Percentiles rank a stretch among this genome's conserved stretches.
These are phyloP conservation scores for Acanthurus lineatus DNA, from an alignment of 2,797 vertebrate species.

Conservation along the genomic window DNA sequence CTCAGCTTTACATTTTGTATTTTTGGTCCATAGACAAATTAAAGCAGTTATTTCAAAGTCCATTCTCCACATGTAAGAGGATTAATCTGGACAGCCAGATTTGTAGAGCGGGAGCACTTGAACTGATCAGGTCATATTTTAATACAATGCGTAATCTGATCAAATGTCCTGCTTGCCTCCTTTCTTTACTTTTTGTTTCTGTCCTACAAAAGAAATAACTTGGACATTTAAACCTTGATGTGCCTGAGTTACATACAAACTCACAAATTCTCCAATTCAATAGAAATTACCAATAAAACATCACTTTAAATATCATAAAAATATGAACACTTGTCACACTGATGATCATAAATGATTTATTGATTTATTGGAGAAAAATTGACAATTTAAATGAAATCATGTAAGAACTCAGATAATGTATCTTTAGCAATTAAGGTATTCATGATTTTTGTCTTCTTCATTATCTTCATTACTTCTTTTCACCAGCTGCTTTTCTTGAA, in stretches of 20 bases:
- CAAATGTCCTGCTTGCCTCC: not conserved
- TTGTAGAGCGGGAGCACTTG: not conserved
- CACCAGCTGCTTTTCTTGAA: slow-evolving; percentile 79
- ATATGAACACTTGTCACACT: not conserved
- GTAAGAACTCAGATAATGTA: not conserved
- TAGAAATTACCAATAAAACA: not conserved
- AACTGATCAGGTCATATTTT: not conserved
- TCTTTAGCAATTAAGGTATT: slow-evolving; percentile 8
- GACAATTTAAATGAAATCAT: slow-evolving; percentile 44
- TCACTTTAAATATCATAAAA: slow-evolving; percentile 11
- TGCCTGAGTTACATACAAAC: not conserved
- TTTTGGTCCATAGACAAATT: not conserved
- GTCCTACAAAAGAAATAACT: not conserved
- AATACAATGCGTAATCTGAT: slow-evolving; percentile 1
- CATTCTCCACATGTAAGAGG: not conserved
- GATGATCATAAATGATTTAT: slow-evolving; percentile 43
- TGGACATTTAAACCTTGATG: not conserved
- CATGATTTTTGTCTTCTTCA: slow-evolving; percentile 1
- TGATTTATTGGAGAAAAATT: slow-evolving; percentile 31
- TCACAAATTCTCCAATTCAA: not conserved
- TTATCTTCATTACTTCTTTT: slow-evolving; percentile 76
- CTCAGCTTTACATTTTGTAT: not conserved
- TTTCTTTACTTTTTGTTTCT: not conserved
- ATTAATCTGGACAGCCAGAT: not conserved
- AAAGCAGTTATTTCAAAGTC: not conserved